phyloP scores from a whole-genome alignment of 1,140 invertebrate genomes.

The Neodiprion lecontei region DNA sequence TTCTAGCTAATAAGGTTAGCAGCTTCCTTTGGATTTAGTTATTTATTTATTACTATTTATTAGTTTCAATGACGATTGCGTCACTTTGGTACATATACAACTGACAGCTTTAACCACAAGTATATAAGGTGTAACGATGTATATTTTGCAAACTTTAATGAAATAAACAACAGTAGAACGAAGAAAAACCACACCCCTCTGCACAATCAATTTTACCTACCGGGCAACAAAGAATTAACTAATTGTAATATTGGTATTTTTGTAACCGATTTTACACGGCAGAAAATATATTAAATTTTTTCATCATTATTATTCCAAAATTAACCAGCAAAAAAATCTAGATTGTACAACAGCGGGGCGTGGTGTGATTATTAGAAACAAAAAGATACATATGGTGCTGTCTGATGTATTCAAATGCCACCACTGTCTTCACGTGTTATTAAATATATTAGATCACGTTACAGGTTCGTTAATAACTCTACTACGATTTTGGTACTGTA shows the following conservation, averaged over 20 bases:
- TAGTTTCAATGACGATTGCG: constrained; percentile 50
- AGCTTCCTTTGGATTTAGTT: constrained; percentile 42
- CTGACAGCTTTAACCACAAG: constrained; percentile 49
- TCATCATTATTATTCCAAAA: no score
- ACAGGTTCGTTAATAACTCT: constrained; percentile 4
- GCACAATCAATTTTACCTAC: no score
- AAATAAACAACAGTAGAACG: no score
- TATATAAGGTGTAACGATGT: constrained; percentile 18
- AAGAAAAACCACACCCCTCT: no score
- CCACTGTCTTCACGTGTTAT: constrained; percentile 45
- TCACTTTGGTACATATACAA: constrained; percentile 60
- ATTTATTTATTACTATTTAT: constrained; percentile 43
- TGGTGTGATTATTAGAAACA: no score
- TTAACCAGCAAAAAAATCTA: no score
- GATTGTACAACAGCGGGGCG: no score
- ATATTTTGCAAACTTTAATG: no score
- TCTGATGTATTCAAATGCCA: constrained; percentile 57
- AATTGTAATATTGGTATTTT: no score
- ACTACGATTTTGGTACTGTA: not conserved
- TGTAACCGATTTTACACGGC: no score
- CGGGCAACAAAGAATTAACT: no score
- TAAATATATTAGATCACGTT: constrained; percentile 29
- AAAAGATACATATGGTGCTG: constrained; percentile 39
- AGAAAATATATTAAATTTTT: no score
- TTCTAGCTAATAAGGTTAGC: constrained; percentile 27